Base-by-base conservation (phyloP, 2,113 vertebrate species). In the Cavia porcellus region DNA sequence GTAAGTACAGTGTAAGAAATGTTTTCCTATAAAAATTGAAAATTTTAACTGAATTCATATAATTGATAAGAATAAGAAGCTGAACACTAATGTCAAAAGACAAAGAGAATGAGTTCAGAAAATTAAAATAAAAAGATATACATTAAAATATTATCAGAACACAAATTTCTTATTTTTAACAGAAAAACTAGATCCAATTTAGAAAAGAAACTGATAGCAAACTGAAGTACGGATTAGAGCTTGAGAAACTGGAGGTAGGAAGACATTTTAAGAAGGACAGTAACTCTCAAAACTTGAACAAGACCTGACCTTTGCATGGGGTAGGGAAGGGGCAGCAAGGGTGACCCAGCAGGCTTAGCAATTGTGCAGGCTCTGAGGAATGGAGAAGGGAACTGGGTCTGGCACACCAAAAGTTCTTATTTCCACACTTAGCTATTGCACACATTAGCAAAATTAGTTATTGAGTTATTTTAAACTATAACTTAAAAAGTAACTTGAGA, bases 91-190 rank as follows among this genome's bases (percentile, higher is more conserved):
- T 61, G 14, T 14, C 35, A 86, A 86, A 7, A 89, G 47, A 35
- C 81, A 86, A 90, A 5, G 22, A 79, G 11, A 94, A 86, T 52
- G 15, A 93, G 25, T 11, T 14, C 59, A 92, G 50, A 91, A 96
- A 88, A 12, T 68, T 35, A 22, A 86, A 94, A 61, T n/a, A 70
- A 68, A 32, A 52, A 12, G 64, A 84, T 1, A 89, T 50, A 84
- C 14, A 61, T 28, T 91, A 87, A 92, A 84, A 64, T 74, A 61
- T 9, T 62, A 70, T 86, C 84, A 96, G 90, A 85, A 89, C 61
- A 52, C 59, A 64, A 81, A 96, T 77, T 91, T 93, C 13, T 79
- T 55, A 82, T 90, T 87, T 94, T 96, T 83, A 66, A 77, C 47
- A 62, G 24, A 82, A 88, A 91, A 89, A 20, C 15, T 7, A 75